Evolutionary conservation across 1,140 invertebrate genomes (phyloP), one percentile per base, ranked within the genome.

Genomic region (Drosophila athabasca): DNA sequence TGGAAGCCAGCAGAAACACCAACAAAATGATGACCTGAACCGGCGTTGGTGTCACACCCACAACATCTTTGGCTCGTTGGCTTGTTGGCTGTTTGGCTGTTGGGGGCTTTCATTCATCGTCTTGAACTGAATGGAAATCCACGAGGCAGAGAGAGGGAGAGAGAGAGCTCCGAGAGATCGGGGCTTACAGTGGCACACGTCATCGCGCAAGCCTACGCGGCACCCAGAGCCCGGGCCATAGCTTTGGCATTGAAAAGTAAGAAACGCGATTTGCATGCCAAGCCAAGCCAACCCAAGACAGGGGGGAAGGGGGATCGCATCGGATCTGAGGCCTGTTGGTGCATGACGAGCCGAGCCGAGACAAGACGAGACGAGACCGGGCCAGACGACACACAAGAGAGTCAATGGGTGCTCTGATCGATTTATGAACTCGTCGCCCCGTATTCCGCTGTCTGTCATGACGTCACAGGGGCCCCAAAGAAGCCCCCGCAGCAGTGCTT

Each of bases 1-100:
- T 31, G 31, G 24, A 5, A 5, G 8, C 31, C 31, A 31, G 13
- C 24, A 62, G 43, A 31, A 77, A 62, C 35, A 59, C 26, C 57
- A 76, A 31, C 35, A 26, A 57, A 26, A 46, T 82, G 80, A 68
- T 85, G 83, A 85, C 78, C 78, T 59, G 79, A 78, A 81, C 83
- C 82, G 83, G 83, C 82, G 82, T 88, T 88, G 83, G 82, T 88
- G 83, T 85, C 79, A 85, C 82, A 85, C 82, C 82, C 79, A 85
- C 82, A 62, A 77, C 77, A 74, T 84, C 84, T 84, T 73, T 19
- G 15, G 61, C 61, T 61, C 59, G 67, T 60, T 65, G 49, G 48
- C 61, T 35, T 8, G 3, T 39, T 39, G 35, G 35, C 35, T 39
- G 1, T 11, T 39, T 35, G 31, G 35, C 7, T 31, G 29, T 31